phyloP scores from a whole-genome alignment of 2,113 vertebrate species.

The Mustela lutreola region DNA sequence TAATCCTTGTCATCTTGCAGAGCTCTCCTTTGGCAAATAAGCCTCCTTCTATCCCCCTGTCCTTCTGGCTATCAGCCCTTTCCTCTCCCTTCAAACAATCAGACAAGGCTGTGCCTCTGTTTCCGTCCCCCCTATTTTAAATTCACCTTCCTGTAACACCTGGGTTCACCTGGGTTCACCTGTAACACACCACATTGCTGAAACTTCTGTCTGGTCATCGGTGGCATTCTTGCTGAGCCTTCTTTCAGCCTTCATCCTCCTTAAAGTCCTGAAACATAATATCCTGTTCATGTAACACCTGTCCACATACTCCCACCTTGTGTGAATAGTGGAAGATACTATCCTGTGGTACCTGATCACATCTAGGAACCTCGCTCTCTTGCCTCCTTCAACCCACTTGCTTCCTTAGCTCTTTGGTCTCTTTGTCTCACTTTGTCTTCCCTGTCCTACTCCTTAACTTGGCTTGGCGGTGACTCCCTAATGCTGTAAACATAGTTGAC shows the following conservation, averaged over 20 bases:
- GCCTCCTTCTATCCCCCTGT: background rate
- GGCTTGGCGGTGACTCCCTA: background rate
- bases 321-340: background rate
- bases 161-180: too few relatives aligned
- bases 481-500: background rate
- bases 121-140: background rate
- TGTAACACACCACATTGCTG: background rate
- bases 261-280: background rate
- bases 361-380: background rate
- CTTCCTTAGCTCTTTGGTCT: background rate
- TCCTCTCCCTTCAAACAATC: slow-evolving; percentile 90
- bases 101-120: background rate
- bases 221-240: background rate
- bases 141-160: too few relatives aligned
- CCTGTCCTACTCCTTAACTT: background rate
- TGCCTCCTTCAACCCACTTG: background rate
- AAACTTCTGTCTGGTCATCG: background rate
- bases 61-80: slow-evolving; percentile 70
- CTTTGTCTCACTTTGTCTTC: background rate
- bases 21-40: background rate
- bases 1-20: background rate
- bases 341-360: too few relatives aligned
- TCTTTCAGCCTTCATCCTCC: background rate
- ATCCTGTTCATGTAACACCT: background rate
- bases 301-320: background rate